A percentile compares a stretch with the other conserved stretches of the same genome.
Conservation (phyloP, 2,797 vertebrate species). For the Peromyscus attwateri region DNA sequence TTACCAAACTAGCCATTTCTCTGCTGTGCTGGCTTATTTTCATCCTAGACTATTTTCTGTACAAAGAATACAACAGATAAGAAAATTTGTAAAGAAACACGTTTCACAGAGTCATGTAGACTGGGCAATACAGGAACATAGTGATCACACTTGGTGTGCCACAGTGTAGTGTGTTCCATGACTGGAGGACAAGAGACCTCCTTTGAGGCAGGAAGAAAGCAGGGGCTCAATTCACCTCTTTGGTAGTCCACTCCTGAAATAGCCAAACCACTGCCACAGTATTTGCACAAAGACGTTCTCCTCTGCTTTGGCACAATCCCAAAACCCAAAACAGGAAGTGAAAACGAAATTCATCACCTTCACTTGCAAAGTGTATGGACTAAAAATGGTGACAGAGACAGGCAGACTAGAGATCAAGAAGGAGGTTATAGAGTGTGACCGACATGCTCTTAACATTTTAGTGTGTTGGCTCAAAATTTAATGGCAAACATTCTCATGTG, state of each 20-base stretch:
- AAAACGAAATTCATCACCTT: not conserved
- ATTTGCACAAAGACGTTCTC: not conserved
- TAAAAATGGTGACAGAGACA: not conserved
- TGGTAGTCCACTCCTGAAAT: not conserved
- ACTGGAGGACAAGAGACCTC: not conserved
- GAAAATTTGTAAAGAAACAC: not conserved
- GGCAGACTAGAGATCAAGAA: not conserved
- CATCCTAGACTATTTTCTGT: not conserved
- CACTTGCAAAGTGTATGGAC: not conserved
- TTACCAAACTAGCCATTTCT: not conserved
- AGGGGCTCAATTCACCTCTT: accelerated
- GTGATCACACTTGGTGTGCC: not conserved
- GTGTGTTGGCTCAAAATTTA: constrained; percentile 12
- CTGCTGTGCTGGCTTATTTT: not conserved
- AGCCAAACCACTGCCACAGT: not conserved
- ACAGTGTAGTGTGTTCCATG: not conserved
- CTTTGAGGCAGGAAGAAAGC: not conserved
- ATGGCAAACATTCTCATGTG: not conserved
- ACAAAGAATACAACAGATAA: not conserved
- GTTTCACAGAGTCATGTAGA: not conserved
- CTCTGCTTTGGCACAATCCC: not conserved
- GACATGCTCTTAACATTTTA: not conserved
- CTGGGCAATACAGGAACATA: not conserved
- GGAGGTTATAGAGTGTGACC: not conserved
- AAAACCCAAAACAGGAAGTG: not conserved